Base-by-base conservation (phyloP, 1,140 invertebrate species). In the Leptinotarsa texana region DNA sequence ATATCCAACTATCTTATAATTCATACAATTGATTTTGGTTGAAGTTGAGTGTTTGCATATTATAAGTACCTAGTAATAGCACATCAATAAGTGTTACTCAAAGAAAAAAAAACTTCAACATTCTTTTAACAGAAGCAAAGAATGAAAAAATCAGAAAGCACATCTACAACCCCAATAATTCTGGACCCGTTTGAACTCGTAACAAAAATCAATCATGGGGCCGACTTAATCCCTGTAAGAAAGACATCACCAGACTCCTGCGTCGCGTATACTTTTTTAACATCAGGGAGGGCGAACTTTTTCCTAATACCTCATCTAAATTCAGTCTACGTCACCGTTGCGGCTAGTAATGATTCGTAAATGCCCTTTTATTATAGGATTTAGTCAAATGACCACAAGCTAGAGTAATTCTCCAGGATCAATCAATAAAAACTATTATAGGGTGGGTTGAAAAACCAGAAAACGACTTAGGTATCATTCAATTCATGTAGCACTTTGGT, bases 301-400 rank as follows among this genome's bases (percentile, higher is more conserved):
- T 73, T 73, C 21, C 71, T 73, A 73, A 73, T 65, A 57, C 71
- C 71, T 73, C 48, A 73, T 73, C 71, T 65, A 65, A 73, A 73
- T 73, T 73, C 71, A 73, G 61, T 42, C 18, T 24, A 65, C 42
- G 71, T 73, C 61, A 63, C 71, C 42, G 63, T 33, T 65, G 61
- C 51, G 71, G 61, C 57, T 49, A 73, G 71, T 73, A 73, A 73
- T 73, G 71, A 73, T 49, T 63, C 33, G n/a, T 62, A 73, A 73
- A 73, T 73, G 61, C 62, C 62, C 71, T 73, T 72, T 63, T 73
- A 73, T 73, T 73, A 73, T 48, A 33, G 71, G 71, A 66, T 73
- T 73, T 73, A 73, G 71, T 65, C 33, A 65, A 65, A 73, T 73
- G 71, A 73, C 71, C 71, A 65, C 71, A 61, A 48, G 57, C 61